Percentiles rank a stretch among this genome's conserved stretches.
These are phyloP conservation scores for Ictalurus furcatus DNA, from an alignment of 2,113 vertebrate species.

Conservation along the genomic window DNA sequence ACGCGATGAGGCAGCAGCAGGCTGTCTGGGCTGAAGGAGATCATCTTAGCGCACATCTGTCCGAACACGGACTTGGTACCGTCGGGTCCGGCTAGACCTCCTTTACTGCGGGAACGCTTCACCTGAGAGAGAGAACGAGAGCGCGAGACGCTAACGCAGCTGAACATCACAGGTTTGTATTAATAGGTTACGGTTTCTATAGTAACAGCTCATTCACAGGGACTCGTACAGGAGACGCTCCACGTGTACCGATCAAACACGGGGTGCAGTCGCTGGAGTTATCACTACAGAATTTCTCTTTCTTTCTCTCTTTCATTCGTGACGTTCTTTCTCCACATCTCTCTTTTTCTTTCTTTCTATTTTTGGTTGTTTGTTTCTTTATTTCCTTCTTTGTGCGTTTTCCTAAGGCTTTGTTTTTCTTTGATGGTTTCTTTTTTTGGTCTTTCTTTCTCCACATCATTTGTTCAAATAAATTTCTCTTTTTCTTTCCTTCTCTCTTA, in stretches of 20 bases:
- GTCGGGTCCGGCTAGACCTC: constrained; percentile 93
- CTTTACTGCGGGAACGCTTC: constrained; percentile 98
- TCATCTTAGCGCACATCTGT: constrained; percentile 99
- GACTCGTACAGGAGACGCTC: not conserved
- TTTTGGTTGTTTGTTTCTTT: not conserved
- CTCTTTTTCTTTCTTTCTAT: too few relatives aligned
- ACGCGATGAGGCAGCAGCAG: constrained; percentile 95
- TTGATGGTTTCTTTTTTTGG: not conserved
- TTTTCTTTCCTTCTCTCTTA: not conserved
- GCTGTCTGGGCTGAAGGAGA: constrained; percentile 94
- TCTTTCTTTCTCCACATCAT: too few relatives aligned
- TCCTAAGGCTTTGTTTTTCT: not conserved
- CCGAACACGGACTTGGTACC: constrained; percentile 98
- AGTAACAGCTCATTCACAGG: not conserved
- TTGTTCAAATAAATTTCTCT: not conserved
- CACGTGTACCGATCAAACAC: not conserved
- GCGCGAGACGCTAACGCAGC: not conserved
- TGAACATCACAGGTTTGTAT: not conserved
- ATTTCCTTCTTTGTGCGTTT: not conserved
- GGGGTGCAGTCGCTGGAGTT: not conserved
- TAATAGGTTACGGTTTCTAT: not conserved
- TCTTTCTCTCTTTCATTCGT: not conserved
- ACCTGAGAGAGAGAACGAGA: constrained; percentile 72
- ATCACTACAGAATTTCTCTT: not conserved
- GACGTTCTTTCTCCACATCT: not conserved